These are phyloP conservation scores for Sebastes umbrosus DNA, from an alignment of 2,797 vertebrate genomes.

Conservation along the genomic window DNA sequence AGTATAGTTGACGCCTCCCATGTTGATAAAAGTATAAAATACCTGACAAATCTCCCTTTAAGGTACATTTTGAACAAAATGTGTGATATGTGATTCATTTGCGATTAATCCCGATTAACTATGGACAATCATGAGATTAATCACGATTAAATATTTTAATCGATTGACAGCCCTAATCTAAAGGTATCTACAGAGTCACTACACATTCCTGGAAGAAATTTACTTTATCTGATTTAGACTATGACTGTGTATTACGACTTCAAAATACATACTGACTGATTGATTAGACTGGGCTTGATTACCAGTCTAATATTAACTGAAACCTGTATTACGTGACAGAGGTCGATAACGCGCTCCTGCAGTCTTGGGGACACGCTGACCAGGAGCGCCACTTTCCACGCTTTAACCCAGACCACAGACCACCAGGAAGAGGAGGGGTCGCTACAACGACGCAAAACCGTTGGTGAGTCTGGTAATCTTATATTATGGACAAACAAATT, in stretches of 20 bases:
- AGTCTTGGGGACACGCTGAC: slow-evolving; percentile 56
- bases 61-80: not conserved
- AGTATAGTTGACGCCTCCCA: too few species aligned
- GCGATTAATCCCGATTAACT: not conserved
- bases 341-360: slow-evolving; percentile 64
- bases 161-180: not conserved
- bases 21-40: too few species aligned
- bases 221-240: slow-evolving; percentile 44
- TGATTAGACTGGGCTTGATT: slow-evolving; percentile 22
- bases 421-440: slow-evolving; percentile 34
- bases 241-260: not conserved
- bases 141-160: too few species aligned
- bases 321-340: slow-evolving; percentile 55
- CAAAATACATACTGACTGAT: slow-evolving; percentile 8
- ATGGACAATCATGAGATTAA: too few species aligned
- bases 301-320: slow-evolving; percentile 7
- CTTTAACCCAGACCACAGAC: slow-evolving; percentile 37
- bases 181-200: slow-evolving; percentile 12
- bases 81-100: not conserved
- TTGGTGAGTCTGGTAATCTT: slow-evolving; percentile 56
- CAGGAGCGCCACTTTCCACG: slow-evolving; percentile 64
- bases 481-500: not conserved
- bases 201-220: slow-evolving; percentile 29
- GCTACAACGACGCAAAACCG: slow-evolving; percentile 56
- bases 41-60: not conserved